Conservation (phyloP, 2,888 invertebrate species). For the Ornithoptera priamus region DNA sequence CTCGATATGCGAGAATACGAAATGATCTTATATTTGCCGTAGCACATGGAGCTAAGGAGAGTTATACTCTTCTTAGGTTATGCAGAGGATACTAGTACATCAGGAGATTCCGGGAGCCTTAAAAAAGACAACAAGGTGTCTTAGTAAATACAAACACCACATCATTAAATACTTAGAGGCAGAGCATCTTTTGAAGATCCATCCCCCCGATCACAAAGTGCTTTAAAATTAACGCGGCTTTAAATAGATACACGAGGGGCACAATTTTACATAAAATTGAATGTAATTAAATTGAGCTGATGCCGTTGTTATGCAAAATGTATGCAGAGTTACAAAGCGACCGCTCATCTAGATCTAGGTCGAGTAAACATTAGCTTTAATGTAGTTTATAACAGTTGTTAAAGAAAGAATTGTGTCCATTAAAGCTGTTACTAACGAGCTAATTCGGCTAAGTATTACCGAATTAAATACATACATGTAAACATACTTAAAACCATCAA, state of each 20-base stretch:
- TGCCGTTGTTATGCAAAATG: constrained; percentile 18
- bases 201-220: background rate
- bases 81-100: too few species aligned
- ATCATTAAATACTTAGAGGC: too few species aligned
- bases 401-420: constrained; percentile 31
- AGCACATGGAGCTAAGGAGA: too few species aligned
- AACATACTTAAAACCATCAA: too few species aligned
- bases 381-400: constrained; percentile 29
- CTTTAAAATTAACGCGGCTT: background rate
- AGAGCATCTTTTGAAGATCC: too few species aligned
- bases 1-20: too few species aligned
- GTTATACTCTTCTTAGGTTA: too few species aligned
- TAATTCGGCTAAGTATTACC: background rate
- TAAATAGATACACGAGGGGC: constrained; percentile 1
- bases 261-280: constrained; percentile 26
- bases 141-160: too few species aligned
- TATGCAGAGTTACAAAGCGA: constrained; percentile 22
- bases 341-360: constrained; percentile 19
- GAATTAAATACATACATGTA: too few species aligned
- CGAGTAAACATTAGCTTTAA: constrained; percentile 17
- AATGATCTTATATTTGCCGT: too few species aligned
- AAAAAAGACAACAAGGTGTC: too few species aligned
- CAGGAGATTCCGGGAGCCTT: too few species aligned
- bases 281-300: constrained; percentile 22
- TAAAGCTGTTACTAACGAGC: constrained; percentile 6